These are phyloP conservation scores for Ylistrum balloti DNA, from an alignment of 1,140 invertebrate species.

Conservation along the genomic window DNA sequence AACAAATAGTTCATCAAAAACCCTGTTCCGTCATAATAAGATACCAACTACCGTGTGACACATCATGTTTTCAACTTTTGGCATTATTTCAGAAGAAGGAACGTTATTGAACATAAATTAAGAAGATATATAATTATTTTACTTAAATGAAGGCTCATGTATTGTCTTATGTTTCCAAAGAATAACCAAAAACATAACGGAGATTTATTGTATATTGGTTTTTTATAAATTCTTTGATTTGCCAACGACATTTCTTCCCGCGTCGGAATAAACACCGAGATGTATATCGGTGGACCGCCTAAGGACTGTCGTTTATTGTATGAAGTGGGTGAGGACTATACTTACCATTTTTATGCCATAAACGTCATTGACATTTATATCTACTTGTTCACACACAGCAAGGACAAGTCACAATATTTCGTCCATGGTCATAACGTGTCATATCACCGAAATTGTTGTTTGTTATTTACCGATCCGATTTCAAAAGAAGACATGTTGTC, in stretches of 20 bases:
- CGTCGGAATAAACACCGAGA: neutral
- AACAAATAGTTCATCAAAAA: too few relatives aligned
- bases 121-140: too few relatives aligned
- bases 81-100: too few relatives aligned
- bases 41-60: too few relatives aligned
- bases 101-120: too few relatives aligned
- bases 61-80: too few relatives aligned
- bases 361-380: neutral
- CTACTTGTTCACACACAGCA: neutral
- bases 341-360: constrained; percentile 35
- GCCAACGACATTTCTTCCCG: neutral
- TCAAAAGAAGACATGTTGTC: neutral
- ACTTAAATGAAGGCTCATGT: too few relatives aligned
- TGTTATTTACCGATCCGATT: neutral
- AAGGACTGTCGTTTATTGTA: neutral
- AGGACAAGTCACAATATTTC: neutral
- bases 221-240: too few relatives aligned
- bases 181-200: too few relatives aligned
- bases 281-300: neutral
- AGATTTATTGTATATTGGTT: too few relatives aligned
- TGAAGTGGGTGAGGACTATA: neutral
- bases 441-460: neutral
- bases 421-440: neutral
- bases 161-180: too few relatives aligned
- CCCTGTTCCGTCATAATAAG: too few relatives aligned